Conservation (phyloP, 2,113 vertebrate genomes). For the Otocyon megalotis region DNA sequence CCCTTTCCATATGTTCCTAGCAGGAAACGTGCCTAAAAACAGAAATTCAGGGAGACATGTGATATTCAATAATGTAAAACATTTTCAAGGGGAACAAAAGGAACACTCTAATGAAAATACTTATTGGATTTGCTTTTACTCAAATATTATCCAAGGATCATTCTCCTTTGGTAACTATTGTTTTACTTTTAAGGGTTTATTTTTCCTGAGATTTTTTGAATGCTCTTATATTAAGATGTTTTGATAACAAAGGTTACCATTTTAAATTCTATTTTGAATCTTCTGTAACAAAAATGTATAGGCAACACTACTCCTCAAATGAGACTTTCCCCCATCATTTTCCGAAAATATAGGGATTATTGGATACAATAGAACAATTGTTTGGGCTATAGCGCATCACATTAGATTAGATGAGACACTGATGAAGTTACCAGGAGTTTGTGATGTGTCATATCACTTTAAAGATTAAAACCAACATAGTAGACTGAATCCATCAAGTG, state of each 20-base stretch:
- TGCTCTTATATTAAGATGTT: slow-evolving; percentile 26
- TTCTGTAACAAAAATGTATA: slow-evolving; percentile 23
- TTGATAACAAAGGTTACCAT: slow-evolving; percentile 49
- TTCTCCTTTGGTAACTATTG: slow-evolving; percentile 49
- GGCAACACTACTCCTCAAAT: neutral
- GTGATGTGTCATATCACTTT: slow-evolving; percentile 13
- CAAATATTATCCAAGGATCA: slow-evolving; percentile 26
- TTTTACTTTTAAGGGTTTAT: slow-evolving; percentile 30
- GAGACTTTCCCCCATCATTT: neutral
- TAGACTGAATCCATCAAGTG: slow-evolving; percentile 35
- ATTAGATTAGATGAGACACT: slow-evolving; percentile 34
- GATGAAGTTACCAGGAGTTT: neutral
- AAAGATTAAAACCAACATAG: slow-evolving; percentile 62
- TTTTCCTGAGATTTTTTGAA: slow-evolving; percentile 36
- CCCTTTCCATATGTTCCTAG: slow-evolving; percentile 86
- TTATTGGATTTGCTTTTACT: slow-evolving; percentile 52
- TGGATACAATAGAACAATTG: slow-evolving; percentile 52
- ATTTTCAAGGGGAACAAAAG: slow-evolving; percentile 81
- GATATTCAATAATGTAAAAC: slow-evolving; percentile 84
- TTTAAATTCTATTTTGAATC: slow-evolving; percentile 72
- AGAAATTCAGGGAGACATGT: slow-evolving; percentile 84
- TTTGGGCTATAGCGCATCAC: neutral
- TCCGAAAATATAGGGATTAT: neutral
- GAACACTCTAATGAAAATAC: slow-evolving; percentile 74
- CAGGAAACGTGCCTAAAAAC: slow-evolving; percentile 84